Base-by-base conservation (phyloP, 2,888 invertebrate genomes). In the Andrena camellia region DNA sequence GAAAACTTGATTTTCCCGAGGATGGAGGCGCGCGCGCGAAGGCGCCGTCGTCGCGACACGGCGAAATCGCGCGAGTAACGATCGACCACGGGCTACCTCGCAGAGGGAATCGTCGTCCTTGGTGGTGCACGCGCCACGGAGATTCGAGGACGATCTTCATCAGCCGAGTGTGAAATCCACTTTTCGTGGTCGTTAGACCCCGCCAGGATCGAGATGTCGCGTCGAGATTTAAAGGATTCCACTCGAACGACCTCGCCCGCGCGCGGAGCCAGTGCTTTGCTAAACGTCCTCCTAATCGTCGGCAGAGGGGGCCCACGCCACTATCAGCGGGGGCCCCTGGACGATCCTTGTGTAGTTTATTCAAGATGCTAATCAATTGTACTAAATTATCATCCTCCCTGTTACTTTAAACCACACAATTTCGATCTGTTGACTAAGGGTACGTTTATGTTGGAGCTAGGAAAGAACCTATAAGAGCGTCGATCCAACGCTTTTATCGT, bases 91-190 rank as follows among this genome's bases (percentile, higher is more conserved):
- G 31, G 10, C 76, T 57, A 42, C 60, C 70, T 26, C 57, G 80
- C 64, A 42, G 17, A 81, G 69, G 71, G 82, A 77, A 77, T 80
- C 60, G n/a, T 57, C 73, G 68, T 57, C 76, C 72, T 79, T 66
- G 78, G 76, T 57, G 82, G 64, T 63, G 54, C 81, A 73, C 81
- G 59, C 57, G 10, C 69, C 42, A 1, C 42, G 72, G 54, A 33
- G 68, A 78, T 63, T 64, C 69, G 33, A 50, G 20, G 29, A 26
- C 66, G 48, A 64, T 71, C 85, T 79, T 80, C 83, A 81, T 78
- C 86, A 89, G 67, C 86, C 86, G 82, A 88, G 90, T 89, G 91
- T 91, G 83, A 92, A 92, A 92, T 90, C 89, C 88, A 88, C 90
- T 90, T 90, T 84, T 90, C 88, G 88, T 87, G 85, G 81, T 87